A percentile compares a stretch with the other conserved stretches of the same genome.
These are phyloP conservation scores for Conops quadrifasciatus DNA, from an alignment of 2,888 invertebrate genomes.

Conservation along the genomic window DNA sequence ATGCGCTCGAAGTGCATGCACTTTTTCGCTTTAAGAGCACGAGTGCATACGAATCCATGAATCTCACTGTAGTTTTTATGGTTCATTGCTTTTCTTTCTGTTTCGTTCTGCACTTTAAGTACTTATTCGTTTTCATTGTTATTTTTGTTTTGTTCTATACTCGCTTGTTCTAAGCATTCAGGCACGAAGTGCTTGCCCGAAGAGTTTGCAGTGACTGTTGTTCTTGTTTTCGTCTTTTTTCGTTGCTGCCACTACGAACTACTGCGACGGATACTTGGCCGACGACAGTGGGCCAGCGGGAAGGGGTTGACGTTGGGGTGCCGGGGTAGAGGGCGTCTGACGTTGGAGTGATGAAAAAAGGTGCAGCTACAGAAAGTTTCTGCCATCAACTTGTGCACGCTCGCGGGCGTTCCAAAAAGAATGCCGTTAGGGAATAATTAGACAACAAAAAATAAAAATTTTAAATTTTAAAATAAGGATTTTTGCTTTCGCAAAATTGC, in stretches of 20 bases:
- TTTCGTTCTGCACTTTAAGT: not conserved
- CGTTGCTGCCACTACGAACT: not conserved
- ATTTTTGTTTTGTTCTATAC: not conserved
- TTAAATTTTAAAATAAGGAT: not conserved
- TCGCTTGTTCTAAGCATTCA: not conserved
- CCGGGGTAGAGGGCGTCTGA: too few species aligned
- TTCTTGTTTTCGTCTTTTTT: not conserved
- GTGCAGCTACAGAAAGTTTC: conserved; percentile 6
- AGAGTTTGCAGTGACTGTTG: not conserved
- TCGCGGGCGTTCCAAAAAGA: conserved; percentile 28
- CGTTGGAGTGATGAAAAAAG: too few species aligned
- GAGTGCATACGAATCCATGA: too few species aligned
- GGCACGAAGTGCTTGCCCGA: conserved; percentile 1
- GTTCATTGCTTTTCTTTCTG: not conserved
- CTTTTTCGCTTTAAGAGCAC: too few species aligned
- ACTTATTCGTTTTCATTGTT: not conserved
- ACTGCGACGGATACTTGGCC: not conserved
- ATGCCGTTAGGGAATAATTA: conserved; percentile 10
- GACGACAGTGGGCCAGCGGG: too few species aligned
- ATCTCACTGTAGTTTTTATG: not conserved
- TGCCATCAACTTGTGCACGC: conserved; percentile 33
- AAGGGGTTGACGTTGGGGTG: not conserved
- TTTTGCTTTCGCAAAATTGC: too few species aligned
- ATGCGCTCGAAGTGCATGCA: too few species aligned
- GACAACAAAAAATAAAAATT: not conserved